These are phyloP conservation scores for Chalcosyrphus nemorum DNA, from an alignment of 2,888 invertebrate genomes.

Conservation along the genomic window DNA sequence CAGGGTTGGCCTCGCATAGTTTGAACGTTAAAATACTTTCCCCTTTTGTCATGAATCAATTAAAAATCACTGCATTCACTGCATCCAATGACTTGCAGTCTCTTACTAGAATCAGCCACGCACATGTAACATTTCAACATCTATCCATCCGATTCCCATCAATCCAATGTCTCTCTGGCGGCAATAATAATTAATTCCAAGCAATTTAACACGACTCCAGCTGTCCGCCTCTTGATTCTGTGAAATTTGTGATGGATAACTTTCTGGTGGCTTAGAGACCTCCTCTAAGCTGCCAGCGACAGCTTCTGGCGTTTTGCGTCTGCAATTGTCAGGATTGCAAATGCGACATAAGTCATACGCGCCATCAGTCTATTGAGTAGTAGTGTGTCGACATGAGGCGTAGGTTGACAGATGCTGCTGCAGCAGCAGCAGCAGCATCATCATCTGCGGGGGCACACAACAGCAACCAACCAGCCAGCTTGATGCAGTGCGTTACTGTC, in stretches of 20 bases:
- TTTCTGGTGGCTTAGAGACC: conserved; percentile 23
- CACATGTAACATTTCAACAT: background rate
- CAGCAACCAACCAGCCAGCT: conserved; percentile 1
- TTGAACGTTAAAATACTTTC: background rate
- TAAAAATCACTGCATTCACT: background rate
- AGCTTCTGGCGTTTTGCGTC: conserved; percentile 49
- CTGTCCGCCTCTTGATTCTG: conserved; percentile 63
- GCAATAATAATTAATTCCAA: conserved; percentile 32
- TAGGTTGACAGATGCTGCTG: conserved; percentile 45
- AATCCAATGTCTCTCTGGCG: background rate
- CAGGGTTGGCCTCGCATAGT: background rate
- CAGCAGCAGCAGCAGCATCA: conserved; percentile 6
- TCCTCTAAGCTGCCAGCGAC: conserved; percentile 45
- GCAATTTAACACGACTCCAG: conserved; percentile 57
- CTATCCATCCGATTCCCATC: conserved; percentile 27
- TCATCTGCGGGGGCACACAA: conserved; percentile 31
- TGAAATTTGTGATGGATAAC: conserved; percentile 58
- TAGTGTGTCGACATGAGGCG: conserved; percentile 5
- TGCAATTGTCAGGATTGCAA: conserved; percentile 32
- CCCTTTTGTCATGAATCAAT: too few relatives aligned
- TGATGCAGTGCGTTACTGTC: conserved; percentile 31
- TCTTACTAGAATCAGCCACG: background rate
- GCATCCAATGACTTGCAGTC: background rate
- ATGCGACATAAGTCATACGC: background rate
- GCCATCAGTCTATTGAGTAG: background rate